Percentiles rank a stretch among this genome's conserved stretches.
Evolutionary conservation across 2,113 vertebrate genomes (phyloP).

Genomic region (Pleuronectes platessa): DNA sequence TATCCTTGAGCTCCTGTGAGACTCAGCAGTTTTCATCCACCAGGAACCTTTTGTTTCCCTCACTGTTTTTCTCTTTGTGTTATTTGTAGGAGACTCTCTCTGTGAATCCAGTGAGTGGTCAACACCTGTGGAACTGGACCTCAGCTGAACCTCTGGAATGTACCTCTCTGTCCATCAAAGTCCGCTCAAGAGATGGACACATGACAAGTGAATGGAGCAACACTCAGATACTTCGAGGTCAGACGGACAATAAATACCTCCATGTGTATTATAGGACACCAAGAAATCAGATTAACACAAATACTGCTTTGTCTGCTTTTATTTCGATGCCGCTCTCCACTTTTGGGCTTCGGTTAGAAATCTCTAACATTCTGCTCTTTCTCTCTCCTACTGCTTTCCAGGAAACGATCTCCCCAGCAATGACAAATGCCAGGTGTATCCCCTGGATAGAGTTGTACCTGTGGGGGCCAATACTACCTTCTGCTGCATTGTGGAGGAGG

Average conservation of each 20-base stretch:
- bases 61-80: conserved; percentile 1
- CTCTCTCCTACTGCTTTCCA: conserved; percentile 25
- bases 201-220: conserved; percentile 76
- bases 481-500: conserved; percentile 78
- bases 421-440: conserved; percentile 39
- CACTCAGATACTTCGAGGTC: conserved; percentile 60
- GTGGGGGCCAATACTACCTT: conserved; percentile 74
- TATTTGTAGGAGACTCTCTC: conserved; percentile 63
- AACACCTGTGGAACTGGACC: conserved; percentile 76
- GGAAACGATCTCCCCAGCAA: conserved; percentile 67
- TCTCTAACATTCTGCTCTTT: not conserved
- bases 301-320: not conserved
- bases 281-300: not conserved
- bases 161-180: conserved; percentile 73
- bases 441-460: conserved; percentile 58
- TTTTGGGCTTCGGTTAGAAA: not conserved
- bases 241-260: conserved; percentile 1
- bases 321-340: too few relatives aligned
- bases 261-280: not conserved
- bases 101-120: conserved; percentile 39
- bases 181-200: conserved; percentile 74
- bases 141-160: conserved; percentile 80
- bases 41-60: conserved; percentile 10
- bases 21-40: not conserved
- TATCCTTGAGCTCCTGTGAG: conserved; percentile 6